Conservation (phyloP, 2,888 invertebrate genomes). For the Hybos culiciformis region DNA sequence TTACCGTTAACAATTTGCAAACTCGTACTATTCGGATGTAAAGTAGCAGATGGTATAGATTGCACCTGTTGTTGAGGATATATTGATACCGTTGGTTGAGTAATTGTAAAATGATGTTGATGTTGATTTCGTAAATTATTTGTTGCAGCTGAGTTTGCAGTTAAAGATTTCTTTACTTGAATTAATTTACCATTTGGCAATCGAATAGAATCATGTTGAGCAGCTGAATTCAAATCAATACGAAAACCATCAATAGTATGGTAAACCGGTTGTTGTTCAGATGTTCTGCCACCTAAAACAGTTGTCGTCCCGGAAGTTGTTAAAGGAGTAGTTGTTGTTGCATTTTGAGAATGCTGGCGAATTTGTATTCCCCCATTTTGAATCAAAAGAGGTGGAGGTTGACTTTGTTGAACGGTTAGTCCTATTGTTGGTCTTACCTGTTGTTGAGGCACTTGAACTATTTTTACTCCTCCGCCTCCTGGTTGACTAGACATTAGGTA, state of each 20-base stretch:
- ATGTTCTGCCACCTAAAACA: constrained; percentile 13
- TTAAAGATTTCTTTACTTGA: constrained; percentile 26
- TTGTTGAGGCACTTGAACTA: background rate
- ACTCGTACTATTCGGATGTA: constrained; percentile 8
- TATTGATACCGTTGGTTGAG: constrained; percentile 11
- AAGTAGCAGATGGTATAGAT: constrained; percentile 12
- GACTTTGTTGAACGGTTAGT: too few species aligned
- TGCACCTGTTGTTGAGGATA: constrained; percentile 3
- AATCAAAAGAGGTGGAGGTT: constrained; percentile 28
- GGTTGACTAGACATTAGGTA: background rate
- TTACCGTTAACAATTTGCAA: constrained; percentile 15
- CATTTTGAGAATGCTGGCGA: constrained; percentile 20
- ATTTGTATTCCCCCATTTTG: constrained; percentile 25
- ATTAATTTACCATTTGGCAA: constrained; percentile 35
- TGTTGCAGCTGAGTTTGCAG: constrained; percentile 9
- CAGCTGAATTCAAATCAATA: constrained; percentile 35
- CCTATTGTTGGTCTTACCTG: background rate
- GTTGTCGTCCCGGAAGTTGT: constrained; percentile 7
- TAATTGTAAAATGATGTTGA: constrained; percentile 10
- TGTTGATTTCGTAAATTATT: constrained; percentile 8
- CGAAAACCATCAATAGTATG: constrained; percentile 35
- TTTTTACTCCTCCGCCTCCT: background rate
- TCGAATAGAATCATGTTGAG: constrained; percentile 34
- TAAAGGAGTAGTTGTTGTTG: constrained; percentile 16
- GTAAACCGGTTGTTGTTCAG: constrained; percentile 26